These are phyloP conservation scores for Aldabrachelys gigantea DNA, from an alignment of 2,113 vertebrate species.

Conservation along the genomic window DNA sequence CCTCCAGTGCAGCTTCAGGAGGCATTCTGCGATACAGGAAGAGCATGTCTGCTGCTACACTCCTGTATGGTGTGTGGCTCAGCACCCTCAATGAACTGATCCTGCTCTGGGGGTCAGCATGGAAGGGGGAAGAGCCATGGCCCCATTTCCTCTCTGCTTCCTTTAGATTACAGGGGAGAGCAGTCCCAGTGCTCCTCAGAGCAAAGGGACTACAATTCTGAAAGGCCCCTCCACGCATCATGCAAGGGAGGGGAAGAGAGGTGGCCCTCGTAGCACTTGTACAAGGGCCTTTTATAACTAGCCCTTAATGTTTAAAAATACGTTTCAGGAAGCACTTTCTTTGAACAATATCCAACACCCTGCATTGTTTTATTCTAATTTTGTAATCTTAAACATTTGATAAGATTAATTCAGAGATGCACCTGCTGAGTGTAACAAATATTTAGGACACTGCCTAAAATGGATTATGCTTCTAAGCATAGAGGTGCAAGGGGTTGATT, in stretches of 20 bases:
- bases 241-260: background rate
- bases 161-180: background rate
- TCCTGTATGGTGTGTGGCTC: background rate
- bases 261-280: background rate
- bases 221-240: background rate
- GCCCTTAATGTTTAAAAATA: background rate
- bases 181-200: background rate
- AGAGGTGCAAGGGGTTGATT: slow-evolving; percentile 3
- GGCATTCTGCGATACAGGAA: background rate
- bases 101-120: background rate
- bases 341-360: background rate
- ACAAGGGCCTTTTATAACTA: background rate
- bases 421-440: background rate
- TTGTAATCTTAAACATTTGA: background rate
- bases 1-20: background rate
- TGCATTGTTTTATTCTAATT: background rate
- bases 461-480: background rate
- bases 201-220: background rate
- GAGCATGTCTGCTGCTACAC: background rate
- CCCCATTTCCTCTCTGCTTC: slow-evolving; percentile 11
- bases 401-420: slow-evolving; percentile 4
- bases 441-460: background rate
- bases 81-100: background rate
- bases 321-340: background rate
- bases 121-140: slow-evolving; percentile 1